Conservation (phyloP, 2,797 vertebrate species). For the Okamejei kenojei region DNA sequence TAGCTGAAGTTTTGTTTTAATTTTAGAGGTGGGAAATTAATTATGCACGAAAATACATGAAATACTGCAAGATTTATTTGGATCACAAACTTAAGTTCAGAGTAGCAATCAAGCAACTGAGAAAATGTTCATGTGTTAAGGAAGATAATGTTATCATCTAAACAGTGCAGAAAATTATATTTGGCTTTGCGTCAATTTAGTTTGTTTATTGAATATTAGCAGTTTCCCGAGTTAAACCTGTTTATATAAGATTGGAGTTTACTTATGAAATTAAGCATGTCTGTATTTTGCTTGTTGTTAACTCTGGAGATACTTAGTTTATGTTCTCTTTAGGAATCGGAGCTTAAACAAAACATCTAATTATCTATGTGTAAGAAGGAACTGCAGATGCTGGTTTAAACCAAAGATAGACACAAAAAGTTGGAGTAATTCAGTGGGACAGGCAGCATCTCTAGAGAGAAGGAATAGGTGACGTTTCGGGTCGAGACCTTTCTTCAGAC, state of each 20-base stretch:
- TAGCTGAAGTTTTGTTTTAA: background rate
- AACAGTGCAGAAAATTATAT: conserved; percentile 15
- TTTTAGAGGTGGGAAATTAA: background rate
- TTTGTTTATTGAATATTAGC: background rate
- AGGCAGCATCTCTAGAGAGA: no score
- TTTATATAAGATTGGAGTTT: background rate
- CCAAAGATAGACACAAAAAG: no score
- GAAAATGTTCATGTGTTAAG: background rate
- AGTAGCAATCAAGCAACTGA: background rate
- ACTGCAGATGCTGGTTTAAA: no score
- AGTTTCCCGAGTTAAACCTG: background rate
- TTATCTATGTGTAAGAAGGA: background rate
- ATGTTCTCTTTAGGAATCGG: no score
- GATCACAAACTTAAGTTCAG: background rate
- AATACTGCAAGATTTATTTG: background rate
- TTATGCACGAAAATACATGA: background rate
- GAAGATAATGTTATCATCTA: background rate
- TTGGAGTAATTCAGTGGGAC: no score
- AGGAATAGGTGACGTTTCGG: no score
- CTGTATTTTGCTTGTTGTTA: background rate
- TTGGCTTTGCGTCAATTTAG: conserved; percentile 4
- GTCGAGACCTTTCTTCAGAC: no score
- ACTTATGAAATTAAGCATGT: background rate
- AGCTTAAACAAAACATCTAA: background rate
- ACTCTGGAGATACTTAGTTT: background rate